phyloP scores from a whole-genome alignment of 92 coral and sea anemone species.

The Umimayanthus chanpuru region DNA sequence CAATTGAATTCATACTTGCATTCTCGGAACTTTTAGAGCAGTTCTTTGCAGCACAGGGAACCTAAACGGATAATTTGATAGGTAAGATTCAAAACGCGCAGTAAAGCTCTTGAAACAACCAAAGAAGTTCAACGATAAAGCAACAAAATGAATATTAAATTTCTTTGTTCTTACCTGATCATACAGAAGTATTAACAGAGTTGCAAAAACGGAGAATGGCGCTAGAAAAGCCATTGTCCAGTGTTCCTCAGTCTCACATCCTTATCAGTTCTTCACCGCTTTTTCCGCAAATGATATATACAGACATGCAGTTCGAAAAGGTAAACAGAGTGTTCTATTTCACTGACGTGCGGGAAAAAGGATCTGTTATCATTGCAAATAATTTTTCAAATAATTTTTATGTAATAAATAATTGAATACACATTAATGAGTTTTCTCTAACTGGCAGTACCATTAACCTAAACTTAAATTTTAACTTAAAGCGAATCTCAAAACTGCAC shows the following conservation, averaged over 20 bases:
- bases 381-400: too few species aligned
- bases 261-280: background rate
- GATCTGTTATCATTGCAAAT: background rate
- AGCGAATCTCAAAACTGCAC: background rate
- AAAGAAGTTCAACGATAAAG: background rate
- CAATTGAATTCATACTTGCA: background rate
- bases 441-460: too few species aligned
- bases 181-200: background rate
- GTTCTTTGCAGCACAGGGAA: background rate
- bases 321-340: background rate
- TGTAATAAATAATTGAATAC: background rate
- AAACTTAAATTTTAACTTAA: too few species aligned
- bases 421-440: too few species aligned
- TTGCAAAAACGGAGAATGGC: background rate
- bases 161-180: background rate
- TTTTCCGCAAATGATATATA: background rate
- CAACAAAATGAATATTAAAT: too few species aligned
- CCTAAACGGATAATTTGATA: background rate
- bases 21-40: background rate
- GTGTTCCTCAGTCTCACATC: background rate
- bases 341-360: too few species aligned
- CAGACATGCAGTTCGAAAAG: background rate
- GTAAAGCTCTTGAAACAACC: background rate
- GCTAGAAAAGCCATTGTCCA: background rate
- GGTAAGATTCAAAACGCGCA: background rate